A percentile compares a stretch with the other conserved stretches of the same genome.
Conservation (phyloP, 2,888 invertebrate genomes). For the Colletes collaris region DNA sequence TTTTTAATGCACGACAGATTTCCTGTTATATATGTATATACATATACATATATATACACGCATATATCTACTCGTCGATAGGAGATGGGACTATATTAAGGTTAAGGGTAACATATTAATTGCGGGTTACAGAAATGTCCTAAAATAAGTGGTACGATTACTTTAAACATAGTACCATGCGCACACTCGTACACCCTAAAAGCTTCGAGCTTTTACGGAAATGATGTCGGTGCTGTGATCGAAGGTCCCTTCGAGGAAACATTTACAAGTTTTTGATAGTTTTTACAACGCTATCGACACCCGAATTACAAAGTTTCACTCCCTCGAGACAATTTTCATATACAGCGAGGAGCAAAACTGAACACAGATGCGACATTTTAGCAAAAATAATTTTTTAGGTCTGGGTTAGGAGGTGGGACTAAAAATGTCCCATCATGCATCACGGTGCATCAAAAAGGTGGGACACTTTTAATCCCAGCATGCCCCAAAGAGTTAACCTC, state of each 20-base stretch:
- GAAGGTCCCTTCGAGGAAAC: constrained; percentile 3
- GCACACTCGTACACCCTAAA: constrained; percentile 27
- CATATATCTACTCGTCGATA: constrained; percentile 13
- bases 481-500: too few relatives aligned
- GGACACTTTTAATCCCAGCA: too few relatives aligned
- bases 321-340: too few relatives aligned
- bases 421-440: too few relatives aligned
- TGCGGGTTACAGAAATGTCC: constrained; percentile 32
- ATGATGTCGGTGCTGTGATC: not conserved
- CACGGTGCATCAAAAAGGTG: too few relatives aligned
- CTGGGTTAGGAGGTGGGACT: too few relatives aligned
- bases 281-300: too few relatives aligned
- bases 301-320: not conserved
- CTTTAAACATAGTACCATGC: constrained; percentile 29
- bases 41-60: not conserved
- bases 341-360: too few relatives aligned
- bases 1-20: constrained; percentile 54
- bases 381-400: too few relatives aligned
- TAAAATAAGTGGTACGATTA: constrained; percentile 68
- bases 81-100: not conserved
- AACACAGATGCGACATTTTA: too few relatives aligned
- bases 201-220: constrained; percentile 41
- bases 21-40: constrained; percentile 22
- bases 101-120: constrained; percentile 16
- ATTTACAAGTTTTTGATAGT: not conserved